Conservation (phyloP, 2,113 vertebrate species). For the Cinclus mexicanus region DNA sequence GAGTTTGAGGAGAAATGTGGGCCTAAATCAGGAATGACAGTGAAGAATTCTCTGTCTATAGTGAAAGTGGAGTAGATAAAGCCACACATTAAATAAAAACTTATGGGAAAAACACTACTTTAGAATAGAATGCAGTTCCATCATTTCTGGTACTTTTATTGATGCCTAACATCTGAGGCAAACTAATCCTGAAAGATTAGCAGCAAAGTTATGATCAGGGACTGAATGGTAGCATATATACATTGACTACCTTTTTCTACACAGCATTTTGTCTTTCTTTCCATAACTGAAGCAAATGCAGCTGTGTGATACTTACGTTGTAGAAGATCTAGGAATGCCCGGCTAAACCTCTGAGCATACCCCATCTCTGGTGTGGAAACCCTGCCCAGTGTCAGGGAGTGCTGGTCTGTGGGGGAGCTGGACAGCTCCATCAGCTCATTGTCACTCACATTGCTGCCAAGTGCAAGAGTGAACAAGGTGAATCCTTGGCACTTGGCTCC, state of each 20-base stretch:
- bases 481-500: constrained; percentile 83
- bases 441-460: constrained; percentile 68
- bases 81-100: not conserved
- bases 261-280: not conserved
- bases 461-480: constrained; percentile 78
- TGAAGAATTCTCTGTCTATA: not conserved
- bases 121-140: not conserved
- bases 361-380: constrained; percentile 63
- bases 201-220: not conserved
- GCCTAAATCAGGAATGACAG: not conserved
- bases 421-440: constrained; percentile 74
- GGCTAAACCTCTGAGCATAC: constrained; percentile 77
- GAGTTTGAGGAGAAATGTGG: not conserved
- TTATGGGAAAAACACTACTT: not conserved
- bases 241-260: not conserved
- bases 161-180: not conserved
- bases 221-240: not conserved
- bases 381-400: constrained; percentile 73
- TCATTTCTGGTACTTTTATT: not conserved
- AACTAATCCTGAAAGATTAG: not conserved
- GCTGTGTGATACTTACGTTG: constrained; percentile 71
- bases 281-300: not conserved
- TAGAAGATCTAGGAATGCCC: constrained; percentile 81
- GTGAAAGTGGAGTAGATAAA: not conserved
- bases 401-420: constrained; percentile 78